A percentile compares a stretch with the other conserved stretches of the same genome.
phyloP scores from a whole-genome alignment of 35 echinoderm and acorn worm genomes.

The Strongylocentrotus purpuratus region DNA sequence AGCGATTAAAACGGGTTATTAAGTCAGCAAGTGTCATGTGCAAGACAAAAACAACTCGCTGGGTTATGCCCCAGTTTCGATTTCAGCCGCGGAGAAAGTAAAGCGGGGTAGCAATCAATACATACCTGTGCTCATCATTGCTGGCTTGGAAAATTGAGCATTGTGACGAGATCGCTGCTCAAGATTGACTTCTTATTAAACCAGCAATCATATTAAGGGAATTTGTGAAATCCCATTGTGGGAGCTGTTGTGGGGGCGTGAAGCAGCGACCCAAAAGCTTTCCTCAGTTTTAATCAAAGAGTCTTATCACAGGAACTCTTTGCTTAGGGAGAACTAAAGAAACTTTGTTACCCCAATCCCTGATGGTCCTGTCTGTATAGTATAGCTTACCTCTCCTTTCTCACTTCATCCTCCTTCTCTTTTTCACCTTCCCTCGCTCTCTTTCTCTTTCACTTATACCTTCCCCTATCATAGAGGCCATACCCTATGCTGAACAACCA shows the following conservation, averaged over 20 bases:
- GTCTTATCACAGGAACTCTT: slow-evolving; percentile 1
- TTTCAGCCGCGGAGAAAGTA: neutral
- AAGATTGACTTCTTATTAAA: neutral
- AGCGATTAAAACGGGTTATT: neutral
- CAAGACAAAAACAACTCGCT: neutral
- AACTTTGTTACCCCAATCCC: neutral
- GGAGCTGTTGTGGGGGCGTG: neutral
- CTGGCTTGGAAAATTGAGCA: neutral
- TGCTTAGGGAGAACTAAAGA: neutral
- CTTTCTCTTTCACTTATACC: neutral
- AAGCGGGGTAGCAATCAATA: neutral
- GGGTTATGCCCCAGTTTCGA: neutral
- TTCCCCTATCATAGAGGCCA: neutral
- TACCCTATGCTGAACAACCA: neutral
- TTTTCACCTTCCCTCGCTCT: neutral
- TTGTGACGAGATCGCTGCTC: neutral
- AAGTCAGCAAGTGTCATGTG: neutral
- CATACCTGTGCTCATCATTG: neutral
- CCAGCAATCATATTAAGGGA: neutral
- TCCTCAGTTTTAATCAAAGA: neutral
- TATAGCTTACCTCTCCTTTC: neutral
- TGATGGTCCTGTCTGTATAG: too few relatives aligned
- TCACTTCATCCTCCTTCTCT: neutral
- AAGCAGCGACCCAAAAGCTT: neutral
- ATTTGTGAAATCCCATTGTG: slow-evolving; percentile 2